Evolutionary conservation across 2,797 vertebrate species (phyloP), one percentile per base, ranked within the genome.

Genomic region (Galago senegalensis): DNA sequence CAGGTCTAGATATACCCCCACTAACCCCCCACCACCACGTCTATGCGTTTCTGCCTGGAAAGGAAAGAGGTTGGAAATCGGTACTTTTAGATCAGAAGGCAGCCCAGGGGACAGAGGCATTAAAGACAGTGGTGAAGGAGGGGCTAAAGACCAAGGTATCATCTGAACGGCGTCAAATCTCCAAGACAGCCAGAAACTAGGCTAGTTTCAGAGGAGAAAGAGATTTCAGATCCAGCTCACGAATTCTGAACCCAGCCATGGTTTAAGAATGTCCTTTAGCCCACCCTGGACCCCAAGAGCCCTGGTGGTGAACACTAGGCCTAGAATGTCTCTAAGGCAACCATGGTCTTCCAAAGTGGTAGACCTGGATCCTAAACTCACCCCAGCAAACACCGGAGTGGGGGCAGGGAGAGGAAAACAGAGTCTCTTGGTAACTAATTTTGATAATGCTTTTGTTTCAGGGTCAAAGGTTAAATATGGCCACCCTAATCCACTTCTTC

Each of bases 391-490:
- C 77, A 96, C 92, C 97, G 97, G 95, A 46, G 8, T n/a, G 73
- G 89, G 81, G 61, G 73, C 0, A 1, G 96, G 83, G 82, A 91
- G 75, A 73, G 67, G 98, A 98, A 98, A 98, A 98, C 97, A 95
- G 95, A 98, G 98, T 99, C 99, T 99, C 99, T 99, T 98, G 98
- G 99, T 99, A 99, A 99, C 99, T 97, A 98, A 99, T 99, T 99
- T 99, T 98, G 99, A 99, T 99, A 98, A 98, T 98, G 98, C 98
- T 99, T 99, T 99, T 99, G 99, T 99, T 98, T 94, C 79, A 0
- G 95, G 99, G 99, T 99, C 99, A 99, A 99, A 99, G 99, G 99
- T 99, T 99, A 99, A 99, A 99, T 99, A 99, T 99, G 99, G 99
- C 99, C 98, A 98, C 98, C 98, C 99, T 99, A 99, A 99, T 99